phyloP scores from a whole-genome alignment of 92 coral and sea anemone species.

The Porites cylindrica region DNA sequence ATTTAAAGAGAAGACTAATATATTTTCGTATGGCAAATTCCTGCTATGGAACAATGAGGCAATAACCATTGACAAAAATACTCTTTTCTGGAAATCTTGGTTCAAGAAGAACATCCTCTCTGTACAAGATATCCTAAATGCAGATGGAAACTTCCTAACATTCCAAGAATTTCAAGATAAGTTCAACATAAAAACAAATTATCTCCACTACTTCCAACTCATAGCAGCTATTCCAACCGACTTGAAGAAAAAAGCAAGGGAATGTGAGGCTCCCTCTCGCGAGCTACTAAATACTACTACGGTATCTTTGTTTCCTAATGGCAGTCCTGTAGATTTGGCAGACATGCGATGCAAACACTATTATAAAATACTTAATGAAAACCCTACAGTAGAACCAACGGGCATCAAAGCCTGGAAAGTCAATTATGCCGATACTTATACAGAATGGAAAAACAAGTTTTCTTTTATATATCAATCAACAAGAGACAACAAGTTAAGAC shows the following conservation, averaged over 20 bases:
- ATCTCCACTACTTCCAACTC: background rate
- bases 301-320: background rate
- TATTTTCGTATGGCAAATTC: background rate
- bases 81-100: constrained; percentile 3
- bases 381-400: background rate
- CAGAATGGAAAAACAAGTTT: background rate
- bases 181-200: background rate
- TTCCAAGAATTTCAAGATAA: background rate
- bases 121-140: background rate
- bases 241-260: background rate
- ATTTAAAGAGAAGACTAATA: background rate
- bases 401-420: constrained; percentile 8
- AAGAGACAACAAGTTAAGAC: constrained; percentile 1
- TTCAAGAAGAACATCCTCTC: background rate
- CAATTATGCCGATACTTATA: background rate
- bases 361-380: background rate
- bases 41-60: too few relatives aligned
- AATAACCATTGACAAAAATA: background rate
- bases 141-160: background rate
- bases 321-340: background rate
- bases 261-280: background rate
- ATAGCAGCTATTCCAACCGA: background rate
- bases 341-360: constrained; percentile 29
- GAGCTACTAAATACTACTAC: background rate
- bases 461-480: background rate